Conservation (phyloP, 2,113 vertebrate genomes). For the Propithecus coquereli region DNA sequence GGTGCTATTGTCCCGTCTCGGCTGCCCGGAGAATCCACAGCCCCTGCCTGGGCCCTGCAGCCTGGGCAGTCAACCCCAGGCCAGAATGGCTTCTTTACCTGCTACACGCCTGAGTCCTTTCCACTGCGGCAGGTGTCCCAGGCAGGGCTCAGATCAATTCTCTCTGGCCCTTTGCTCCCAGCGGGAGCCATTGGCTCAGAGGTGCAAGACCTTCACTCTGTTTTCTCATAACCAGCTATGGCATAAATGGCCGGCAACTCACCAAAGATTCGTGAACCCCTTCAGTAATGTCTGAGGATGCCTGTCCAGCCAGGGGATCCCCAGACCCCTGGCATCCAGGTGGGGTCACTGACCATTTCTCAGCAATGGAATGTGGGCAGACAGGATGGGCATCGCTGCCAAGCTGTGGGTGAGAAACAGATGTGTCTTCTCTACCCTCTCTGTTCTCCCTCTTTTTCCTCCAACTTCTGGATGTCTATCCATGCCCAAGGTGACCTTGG, state of each 20-base stretch:
- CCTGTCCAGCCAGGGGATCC: neutral
- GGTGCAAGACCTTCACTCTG: neutral
- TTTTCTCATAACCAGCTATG: neutral
- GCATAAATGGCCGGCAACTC: neutral
- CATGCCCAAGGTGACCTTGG: neutral
- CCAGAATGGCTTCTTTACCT: neutral
- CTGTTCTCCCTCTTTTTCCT: neutral
- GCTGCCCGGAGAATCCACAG: too few species aligned
- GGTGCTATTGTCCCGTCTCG: accelerated
- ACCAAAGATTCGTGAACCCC: too few species aligned
- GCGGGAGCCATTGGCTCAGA: neutral
- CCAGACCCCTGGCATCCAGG: neutral
- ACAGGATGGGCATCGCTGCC: accelerated
- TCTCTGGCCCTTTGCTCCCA: neutral
- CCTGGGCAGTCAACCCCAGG: neutral
- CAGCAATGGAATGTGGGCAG: too few species aligned
- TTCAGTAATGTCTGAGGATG: neutral
- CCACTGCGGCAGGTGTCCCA: neutral
- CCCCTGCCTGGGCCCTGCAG: neutral
- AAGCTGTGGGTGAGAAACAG: neutral
- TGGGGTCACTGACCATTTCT: neutral
- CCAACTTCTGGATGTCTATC: neutral
- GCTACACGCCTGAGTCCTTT: accelerated
- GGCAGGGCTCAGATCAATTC: neutral
- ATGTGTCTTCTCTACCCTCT: neutral